Evolutionary conservation across 2,888 invertebrate species (phyloP), one percentile per base, ranked within the genome.

Genomic region (Cheilosia vernalis): DNA sequence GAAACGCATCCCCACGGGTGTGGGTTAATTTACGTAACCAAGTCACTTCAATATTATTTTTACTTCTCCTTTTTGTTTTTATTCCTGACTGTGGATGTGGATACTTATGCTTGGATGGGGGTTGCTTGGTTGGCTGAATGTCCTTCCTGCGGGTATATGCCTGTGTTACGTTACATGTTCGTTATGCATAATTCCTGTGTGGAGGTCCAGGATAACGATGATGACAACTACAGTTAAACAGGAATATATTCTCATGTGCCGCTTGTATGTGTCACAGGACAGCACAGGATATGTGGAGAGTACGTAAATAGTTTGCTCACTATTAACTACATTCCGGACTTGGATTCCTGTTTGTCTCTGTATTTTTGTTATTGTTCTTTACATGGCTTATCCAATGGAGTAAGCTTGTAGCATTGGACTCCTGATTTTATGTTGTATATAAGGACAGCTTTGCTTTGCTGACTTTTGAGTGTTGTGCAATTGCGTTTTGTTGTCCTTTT

Each of bases 11-110:
- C 73, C 74, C 24, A 58, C 51, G 84, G 74, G 79, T 64, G 53
- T 74, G 74, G 64, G 79, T 69, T 84, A 84, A 70, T 84, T 84
- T 79, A 74, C 79, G 79, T 84, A 79, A 67, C 78, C 73, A 44
- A 83, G 61, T 79, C 73, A 79, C 79, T 78, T 74, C 69, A 79
- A 64, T 79, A 69, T 78, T 42, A 51, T 19, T 67, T 47, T 70
- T 51, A 13, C 24, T 53, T 58, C 47, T 51, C 7, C 9, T 40
- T 47, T n/a, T 21, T 13, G 15, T 19, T 24, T 4, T 44, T 44
- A 4, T 53, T 17, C 49, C 17, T 53, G 51, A 60, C 10, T 19
- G 19, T 19, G 19, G 44, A 9, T 49, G 44, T 13, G 10, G 49
- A 19, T 76, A 61, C 51, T 72, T 61, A 53, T 72, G 51, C 6